phyloP scores from a whole-genome alignment of 2,113 vertebrate species.

The Orcinus orca region DNA sequence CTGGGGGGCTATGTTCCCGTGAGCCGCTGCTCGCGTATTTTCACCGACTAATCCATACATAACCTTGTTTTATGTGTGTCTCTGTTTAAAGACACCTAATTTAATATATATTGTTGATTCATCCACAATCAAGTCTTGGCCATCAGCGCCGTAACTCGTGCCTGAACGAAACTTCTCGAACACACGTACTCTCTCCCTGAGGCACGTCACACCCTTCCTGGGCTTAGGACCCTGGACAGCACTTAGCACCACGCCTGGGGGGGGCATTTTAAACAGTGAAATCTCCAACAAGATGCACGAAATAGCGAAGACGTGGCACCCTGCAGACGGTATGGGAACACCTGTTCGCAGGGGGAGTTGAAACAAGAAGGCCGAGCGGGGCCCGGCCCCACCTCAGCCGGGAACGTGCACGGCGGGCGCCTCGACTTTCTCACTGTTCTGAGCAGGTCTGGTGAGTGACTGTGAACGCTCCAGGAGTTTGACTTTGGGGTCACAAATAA shows the following conservation, averaged over 20 bases:
- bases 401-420: rapidly evolving
- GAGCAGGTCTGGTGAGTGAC: not conserved
- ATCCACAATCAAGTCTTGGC: rapidly evolving
- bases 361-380: rapidly evolving
- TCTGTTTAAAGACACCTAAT: not conserved
- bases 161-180: rapidly evolving
- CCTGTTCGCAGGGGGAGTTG: not conserved
- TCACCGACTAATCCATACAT: not conserved
- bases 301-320: rapidly evolving
- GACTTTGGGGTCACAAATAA: rapidly evolving
- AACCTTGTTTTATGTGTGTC: not conserved
- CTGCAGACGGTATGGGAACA: rapidly evolving
- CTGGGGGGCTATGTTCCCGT: rapidly evolving
- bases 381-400: not conserved
- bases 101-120: rapidly evolving
- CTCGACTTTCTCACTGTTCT: not conserved
- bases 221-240: rapidly evolving
- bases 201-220: not conserved
- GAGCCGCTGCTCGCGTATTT: not conserved
- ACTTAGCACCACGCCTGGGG: rapidly evolving
- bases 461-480: rapidly evolving
- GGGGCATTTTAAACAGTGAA: not conserved
- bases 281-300: too few species aligned
- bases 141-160: rapidly evolving
- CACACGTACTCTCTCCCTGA: rapidly evolving